Evolutionary conservation across 2,888 invertebrate genomes (phyloP).

Genomic region (Brenthis daphne): DNA sequence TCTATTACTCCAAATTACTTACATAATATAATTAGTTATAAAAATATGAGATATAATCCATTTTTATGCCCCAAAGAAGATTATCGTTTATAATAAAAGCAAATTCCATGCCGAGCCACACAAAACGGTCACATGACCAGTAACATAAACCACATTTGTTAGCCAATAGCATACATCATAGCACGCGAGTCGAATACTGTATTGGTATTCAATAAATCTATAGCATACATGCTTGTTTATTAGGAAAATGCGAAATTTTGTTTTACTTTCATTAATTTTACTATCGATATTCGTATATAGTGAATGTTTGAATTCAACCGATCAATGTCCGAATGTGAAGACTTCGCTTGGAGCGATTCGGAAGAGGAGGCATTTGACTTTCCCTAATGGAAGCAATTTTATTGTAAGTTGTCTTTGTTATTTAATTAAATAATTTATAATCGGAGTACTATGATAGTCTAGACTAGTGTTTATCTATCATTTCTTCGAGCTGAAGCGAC

Average conservation of each 20-base stretch:
- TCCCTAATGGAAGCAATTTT: conserved; percentile 60
- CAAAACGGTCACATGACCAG: background rate
- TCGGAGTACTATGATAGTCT: background rate
- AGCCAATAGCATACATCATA: conserved; percentile 12
- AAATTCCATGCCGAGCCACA: conserved; percentile 11
- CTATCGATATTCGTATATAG: conserved; percentile 45
- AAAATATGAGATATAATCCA: too few species aligned
- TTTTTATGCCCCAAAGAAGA: background rate
- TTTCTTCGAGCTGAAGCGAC: too few species aligned
- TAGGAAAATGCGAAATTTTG: conserved; percentile 4
- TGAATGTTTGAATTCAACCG: conserved; percentile 38
- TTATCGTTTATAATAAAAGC: background rate
- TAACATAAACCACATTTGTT: conserved; percentile 11
- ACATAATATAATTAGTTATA: too few species aligned
- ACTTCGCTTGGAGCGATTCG: conserved; percentile 53
- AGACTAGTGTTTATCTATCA: too few species aligned
- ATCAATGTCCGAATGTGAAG: conserved; percentile 64
- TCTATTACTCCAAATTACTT: too few species aligned
- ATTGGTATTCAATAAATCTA: background rate
- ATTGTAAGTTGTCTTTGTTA: conserved; percentile 57
- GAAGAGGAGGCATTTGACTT: conserved; percentile 64
- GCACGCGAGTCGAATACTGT: conserved; percentile 7
- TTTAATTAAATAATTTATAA: background rate
- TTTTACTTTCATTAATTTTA: conserved; percentile 16
- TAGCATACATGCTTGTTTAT: too few species aligned